Evolutionary conservation across 2,113 vertebrate species (phyloP).

Genomic region (Garra rufa): DNA sequence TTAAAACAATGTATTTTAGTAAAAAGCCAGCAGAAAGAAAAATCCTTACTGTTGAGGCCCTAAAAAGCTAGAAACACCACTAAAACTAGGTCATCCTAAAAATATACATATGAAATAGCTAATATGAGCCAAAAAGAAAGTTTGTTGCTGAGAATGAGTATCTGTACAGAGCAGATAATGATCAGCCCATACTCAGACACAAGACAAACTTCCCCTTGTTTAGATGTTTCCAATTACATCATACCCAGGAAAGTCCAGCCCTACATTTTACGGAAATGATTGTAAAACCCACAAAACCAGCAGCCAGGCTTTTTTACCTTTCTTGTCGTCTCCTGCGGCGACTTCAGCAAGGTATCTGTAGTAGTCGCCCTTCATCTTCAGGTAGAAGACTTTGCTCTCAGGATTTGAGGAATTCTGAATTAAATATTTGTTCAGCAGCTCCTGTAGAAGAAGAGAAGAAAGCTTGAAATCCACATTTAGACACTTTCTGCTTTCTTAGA

Average conservation of each 20-base stretch:
- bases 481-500: background rate
- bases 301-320: conserved; percentile 70
- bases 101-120: background rate
- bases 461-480: background rate
- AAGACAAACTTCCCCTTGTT: background rate
- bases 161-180: background rate
- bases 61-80: background rate
- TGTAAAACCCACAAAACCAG: background rate
- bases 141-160: background rate
- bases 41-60: background rate
- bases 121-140: background rate
- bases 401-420: conserved; percentile 84
- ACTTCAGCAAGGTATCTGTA: conserved; percentile 98
- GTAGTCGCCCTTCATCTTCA: conserved; percentile 99
- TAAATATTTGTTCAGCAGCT: conserved; percentile 88
- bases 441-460: conserved; percentile 69
- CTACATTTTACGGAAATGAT: background rate
- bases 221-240: background rate
- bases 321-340: conserved; percentile 82
- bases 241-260: conserved; percentile 13
- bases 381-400: conserved; percentile 97
- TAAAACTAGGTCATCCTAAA: background rate
- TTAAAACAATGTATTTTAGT: too few species aligned
- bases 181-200: background rate
- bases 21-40: background rate